Percentiles rank a stretch among this genome's conserved stretches.
These are phyloP conservation scores for Drosophila pruinosa DNA, from an alignment of 1,140 invertebrate genomes.

Conservation along the genomic window DNA sequence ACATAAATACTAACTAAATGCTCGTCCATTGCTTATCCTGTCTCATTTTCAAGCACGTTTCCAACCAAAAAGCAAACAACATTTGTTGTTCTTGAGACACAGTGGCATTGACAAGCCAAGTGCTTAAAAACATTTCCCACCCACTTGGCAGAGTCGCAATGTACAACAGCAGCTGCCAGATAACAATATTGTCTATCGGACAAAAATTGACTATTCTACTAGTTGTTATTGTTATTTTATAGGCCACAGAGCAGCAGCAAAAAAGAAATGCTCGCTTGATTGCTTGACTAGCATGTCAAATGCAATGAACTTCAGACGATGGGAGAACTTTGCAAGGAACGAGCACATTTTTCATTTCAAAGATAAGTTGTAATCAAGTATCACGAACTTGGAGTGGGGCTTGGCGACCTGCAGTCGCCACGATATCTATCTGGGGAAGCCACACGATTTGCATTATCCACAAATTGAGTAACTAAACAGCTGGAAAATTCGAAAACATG, in stretches of 20 bases:
- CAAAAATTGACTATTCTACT: slow-evolving; percentile 53
- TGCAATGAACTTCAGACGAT: slow-evolving; percentile 52
- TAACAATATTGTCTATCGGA: slow-evolving; percentile 53
- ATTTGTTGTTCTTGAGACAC: not conserved
- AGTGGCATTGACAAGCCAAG: not conserved
- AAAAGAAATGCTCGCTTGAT: slow-evolving; percentile 42
- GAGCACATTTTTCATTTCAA: slow-evolving; percentile 35
- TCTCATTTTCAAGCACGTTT: not conserved
- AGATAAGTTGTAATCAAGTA: slow-evolving; percentile 79
- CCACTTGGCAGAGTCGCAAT: slow-evolving; percentile 7
- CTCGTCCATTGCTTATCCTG: not conserved
- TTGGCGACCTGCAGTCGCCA: slow-evolving; percentile 23
- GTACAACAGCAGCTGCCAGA: slow-evolving; percentile 11
- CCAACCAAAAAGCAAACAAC: not conserved
- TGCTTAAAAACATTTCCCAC: slow-evolving; percentile 13
- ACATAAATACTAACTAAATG: not conserved
- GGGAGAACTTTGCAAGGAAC: slow-evolving; percentile 26
- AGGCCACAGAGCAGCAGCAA: slow-evolving; percentile 37
- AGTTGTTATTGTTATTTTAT: slow-evolving; percentile 40
- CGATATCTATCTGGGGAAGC: slow-evolving; percentile 16
- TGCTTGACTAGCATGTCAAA: slow-evolving; percentile 70
- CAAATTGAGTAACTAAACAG: slow-evolving; percentile 74
- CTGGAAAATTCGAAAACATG: slow-evolving; percentile 73
- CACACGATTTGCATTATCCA: slow-evolving; percentile 34
- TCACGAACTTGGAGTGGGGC: slow-evolving; percentile 50